A percentile compares a stretch with the other conserved stretches of the same genome.
Conservation (phyloP, 2,113 vertebrate species). For the Seriola rivoliana region DNA sequence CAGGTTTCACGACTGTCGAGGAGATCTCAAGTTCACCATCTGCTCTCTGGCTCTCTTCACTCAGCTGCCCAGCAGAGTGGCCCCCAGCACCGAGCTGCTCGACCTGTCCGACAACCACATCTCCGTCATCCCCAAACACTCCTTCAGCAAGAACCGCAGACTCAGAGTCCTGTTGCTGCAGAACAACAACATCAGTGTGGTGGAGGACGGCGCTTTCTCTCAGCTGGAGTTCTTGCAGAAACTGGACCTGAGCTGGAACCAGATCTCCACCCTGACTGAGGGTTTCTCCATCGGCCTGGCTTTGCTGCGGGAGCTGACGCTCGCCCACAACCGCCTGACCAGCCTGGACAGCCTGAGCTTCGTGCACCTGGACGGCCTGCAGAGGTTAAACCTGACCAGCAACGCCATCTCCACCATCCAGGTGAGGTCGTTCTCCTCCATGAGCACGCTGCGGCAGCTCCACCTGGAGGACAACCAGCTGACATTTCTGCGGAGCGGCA, state of each 20-base stretch:
- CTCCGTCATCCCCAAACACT: conserved; percentile 60
- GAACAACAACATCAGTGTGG: conserved; percentile 80
- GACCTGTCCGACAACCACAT: conserved; percentile 86
- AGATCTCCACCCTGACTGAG: conserved; percentile 68
- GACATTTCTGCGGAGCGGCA: conserved; percentile 68
- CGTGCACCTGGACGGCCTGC: conserved; percentile 82
- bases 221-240: conserved; percentile 83
- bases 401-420: conserved; percentile 81
- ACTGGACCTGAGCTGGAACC: conserved; percentile 86
- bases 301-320: conserved; percentile 80
- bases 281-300: conserved; percentile 83
- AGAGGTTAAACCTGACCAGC: conserved; percentile 81
- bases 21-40: conserved; percentile 81
- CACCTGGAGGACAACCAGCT: conserved; percentile 83
- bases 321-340: conserved; percentile 81
- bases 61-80: conserved; percentile 67
- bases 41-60: conserved; percentile 77
- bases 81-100: conserved; percentile 81
- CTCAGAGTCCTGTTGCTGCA: conserved; percentile 83
- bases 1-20: conserved; percentile 70
- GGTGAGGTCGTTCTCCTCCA: conserved; percentile 79
- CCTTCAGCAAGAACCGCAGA: conserved; percentile 78
- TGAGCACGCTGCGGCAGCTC: conserved; percentile 83
- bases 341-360: conserved; percentile 76
- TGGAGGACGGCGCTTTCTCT: conserved; percentile 79